These are phyloP conservation scores for Petrocephalus sullivani DNA, from an alignment of 2,797 vertebrate genomes.

Conservation along the genomic window DNA sequence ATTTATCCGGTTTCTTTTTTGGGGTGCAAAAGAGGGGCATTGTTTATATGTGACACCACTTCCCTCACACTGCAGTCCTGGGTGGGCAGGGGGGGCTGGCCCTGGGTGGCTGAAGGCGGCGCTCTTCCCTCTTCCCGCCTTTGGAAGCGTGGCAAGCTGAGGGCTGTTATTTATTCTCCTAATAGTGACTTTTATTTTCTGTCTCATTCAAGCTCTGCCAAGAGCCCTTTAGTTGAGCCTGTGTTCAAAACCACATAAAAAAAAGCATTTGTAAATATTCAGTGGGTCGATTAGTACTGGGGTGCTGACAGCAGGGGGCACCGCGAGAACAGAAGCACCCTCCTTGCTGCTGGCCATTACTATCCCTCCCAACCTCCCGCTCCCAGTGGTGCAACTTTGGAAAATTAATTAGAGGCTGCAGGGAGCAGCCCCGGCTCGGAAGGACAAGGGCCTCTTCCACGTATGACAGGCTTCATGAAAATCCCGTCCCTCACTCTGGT, in stretches of 20 bases:
- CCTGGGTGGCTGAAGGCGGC: neutral
- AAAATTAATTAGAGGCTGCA: constrained; percentile 23
- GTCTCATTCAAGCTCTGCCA: constrained; percentile 1
- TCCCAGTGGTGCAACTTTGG: neutral
- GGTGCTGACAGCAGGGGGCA: neutral
- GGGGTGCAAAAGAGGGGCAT: neutral
- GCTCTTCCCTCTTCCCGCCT: neutral
- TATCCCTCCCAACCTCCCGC: neutral
- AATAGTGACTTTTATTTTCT: constrained; percentile 9
- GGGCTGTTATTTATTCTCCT: constrained; percentile 1
- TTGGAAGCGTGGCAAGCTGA: neutral
- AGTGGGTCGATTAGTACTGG: neutral
- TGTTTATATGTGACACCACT: neutral
- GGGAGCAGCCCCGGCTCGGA: constrained; percentile 42
- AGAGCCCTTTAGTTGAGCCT: neutral
- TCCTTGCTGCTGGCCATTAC: neutral
- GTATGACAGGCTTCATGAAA: neutral
- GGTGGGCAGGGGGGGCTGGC: neutral
- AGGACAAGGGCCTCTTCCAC: constrained; percentile 54
- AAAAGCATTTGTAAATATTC: neutral
- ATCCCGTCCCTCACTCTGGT: neutral
- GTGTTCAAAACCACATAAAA: constrained; percentile 1
- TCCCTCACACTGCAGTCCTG: neutral
- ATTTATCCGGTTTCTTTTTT: neutral
- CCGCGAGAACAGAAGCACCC: neutral